phyloP scores from a whole-genome alignment of 2,888 invertebrate species.

The Ophion ventricosus region DNA sequence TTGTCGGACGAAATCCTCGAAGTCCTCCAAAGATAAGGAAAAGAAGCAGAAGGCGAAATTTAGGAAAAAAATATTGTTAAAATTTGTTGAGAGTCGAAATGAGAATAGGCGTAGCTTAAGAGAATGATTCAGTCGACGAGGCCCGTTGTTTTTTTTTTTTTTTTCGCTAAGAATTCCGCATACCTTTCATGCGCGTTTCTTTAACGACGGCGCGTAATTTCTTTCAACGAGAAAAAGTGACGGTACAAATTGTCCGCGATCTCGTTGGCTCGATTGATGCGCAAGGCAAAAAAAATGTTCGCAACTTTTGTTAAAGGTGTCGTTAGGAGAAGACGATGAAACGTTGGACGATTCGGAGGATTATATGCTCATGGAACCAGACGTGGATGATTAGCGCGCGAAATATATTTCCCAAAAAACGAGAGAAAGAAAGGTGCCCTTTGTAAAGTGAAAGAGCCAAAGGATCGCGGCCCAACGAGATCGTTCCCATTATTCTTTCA shows the following conservation, averaged over 20 bases:
- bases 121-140: too few relatives aligned
- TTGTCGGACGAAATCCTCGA: background rate
- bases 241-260: constrained; percentile 9
- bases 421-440: constrained; percentile 20
- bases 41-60: background rate
- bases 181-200: constrained; percentile 41
- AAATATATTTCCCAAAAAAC: constrained; percentile 20
- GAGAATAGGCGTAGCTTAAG: background rate
- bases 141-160: background rate
- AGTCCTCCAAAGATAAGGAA: constrained; percentile 7
- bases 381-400: constrained; percentile 70
- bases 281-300: constrained; percentile 35
- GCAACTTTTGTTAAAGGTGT: constrained; percentile 77
- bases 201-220: background rate
- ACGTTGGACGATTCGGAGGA: constrained; percentile 69
- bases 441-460: constrained; percentile 7
- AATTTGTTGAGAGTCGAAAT: background rate
- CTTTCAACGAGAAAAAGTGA: constrained; percentile 6
- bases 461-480: constrained; percentile 5
- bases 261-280: constrained; percentile 14
- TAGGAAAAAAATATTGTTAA: background rate
- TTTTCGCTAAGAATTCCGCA: background rate
- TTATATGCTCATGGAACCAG: constrained; percentile 73
- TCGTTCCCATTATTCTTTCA: constrained; percentile 48
- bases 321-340: constrained; percentile 73